A percentile compares a stretch with the other conserved stretches of the same genome.
These are phyloP conservation scores for Penaeus indicus DNA, from an alignment of 1,140 invertebrate species.

Conservation along the genomic window DNA sequence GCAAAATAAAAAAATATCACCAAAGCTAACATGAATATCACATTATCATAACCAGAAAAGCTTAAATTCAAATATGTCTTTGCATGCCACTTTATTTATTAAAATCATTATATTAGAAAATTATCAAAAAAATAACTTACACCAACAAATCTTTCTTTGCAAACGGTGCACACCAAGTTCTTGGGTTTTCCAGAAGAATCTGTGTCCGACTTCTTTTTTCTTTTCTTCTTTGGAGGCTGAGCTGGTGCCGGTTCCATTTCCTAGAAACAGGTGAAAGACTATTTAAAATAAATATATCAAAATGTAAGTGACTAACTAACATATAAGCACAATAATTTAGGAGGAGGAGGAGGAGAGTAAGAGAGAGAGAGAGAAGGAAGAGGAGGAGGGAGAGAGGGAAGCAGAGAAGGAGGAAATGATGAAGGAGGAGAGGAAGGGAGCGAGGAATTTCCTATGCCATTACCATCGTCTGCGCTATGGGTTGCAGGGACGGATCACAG, in stretches of 20 bases:
- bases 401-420: too few species aligned
- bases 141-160: conserved; percentile 59
- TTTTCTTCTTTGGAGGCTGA: conserved; percentile 32
- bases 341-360: too few species aligned
- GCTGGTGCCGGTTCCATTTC: conserved; percentile 31
- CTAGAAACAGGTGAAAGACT: background rate
- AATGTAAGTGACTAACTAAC: background rate
- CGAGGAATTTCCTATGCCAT: background rate
- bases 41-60: too few species aligned
- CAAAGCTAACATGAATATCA: too few species aligned
- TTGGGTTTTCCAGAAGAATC: conserved; percentile 54
- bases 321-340: background rate
- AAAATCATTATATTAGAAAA: too few species aligned
- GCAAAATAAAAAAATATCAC: too few species aligned
- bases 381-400: too few species aligned
- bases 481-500: conserved; percentile 51
- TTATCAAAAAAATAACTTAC: conserved; percentile 19
- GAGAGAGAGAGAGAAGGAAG: too few species aligned
- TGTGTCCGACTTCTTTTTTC: conserved; percentile 52
- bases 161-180: conserved; percentile 60
- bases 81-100: background rate
- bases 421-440: too few species aligned
- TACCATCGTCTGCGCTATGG: conserved; percentile 46
- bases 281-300: background rate
- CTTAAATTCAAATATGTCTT: too few species aligned